Conservation (phyloP, 2,888 invertebrate genomes). For the Drosophila neonasuta region DNA sequence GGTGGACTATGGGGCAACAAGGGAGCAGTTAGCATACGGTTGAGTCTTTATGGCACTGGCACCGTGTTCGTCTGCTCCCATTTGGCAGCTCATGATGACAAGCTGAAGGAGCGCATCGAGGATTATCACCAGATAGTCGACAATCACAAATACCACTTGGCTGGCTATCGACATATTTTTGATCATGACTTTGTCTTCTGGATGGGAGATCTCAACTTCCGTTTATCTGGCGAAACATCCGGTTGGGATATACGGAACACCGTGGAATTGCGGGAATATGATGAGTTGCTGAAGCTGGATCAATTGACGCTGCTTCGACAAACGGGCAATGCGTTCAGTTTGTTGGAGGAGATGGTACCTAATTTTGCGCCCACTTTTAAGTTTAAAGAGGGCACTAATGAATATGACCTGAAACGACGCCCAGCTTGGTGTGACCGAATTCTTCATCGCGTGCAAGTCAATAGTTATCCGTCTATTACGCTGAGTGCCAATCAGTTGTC, state of each 20-base stretch:
- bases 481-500: conserved; percentile 88
- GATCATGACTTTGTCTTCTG: conserved; percentile 98
- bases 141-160: conserved; percentile 89
- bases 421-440: conserved; percentile 98
- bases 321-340: conserved; percentile 91
- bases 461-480: conserved; percentile 91
- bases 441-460: conserved; percentile 91
- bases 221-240: conserved; percentile 86
- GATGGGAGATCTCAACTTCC: conserved; percentile 95
- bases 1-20: conserved; percentile 93
- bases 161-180: conserved; percentile 90
- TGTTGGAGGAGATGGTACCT: conserved; percentile 88
- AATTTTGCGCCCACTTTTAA: conserved; percentile 95
- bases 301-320: conserved; percentile 88
- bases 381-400: conserved; percentile 88
- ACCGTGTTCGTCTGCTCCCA: conserved; percentile 94
- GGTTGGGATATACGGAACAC: conserved; percentile 87
- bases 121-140: conserved; percentile 94
- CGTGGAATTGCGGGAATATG: conserved; percentile 86
- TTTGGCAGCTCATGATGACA: conserved; percentile 93
- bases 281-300: conserved; percentile 88
- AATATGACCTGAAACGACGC: conserved; percentile 92
- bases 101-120: conserved; percentile 90
- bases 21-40: conserved; percentile 94
- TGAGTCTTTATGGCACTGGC: conserved; percentile 94